Evolutionary conservation across 2,888 invertebrate genomes (phyloP), one percentile per base, ranked within the genome.

Genomic region (Ischnus inquisitorius): DNA sequence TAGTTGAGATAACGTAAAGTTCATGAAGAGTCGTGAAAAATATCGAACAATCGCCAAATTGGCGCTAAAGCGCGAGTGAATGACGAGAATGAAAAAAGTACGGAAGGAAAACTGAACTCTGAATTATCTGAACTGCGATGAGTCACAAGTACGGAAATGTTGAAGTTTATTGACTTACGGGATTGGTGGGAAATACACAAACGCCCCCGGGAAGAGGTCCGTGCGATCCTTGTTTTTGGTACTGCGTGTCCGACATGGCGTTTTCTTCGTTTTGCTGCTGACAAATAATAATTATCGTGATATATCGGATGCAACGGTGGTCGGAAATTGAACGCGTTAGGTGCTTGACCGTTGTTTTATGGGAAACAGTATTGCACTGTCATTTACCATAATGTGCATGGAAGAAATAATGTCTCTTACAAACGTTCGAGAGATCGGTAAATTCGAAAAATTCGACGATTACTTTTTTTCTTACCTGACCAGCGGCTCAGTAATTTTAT

Each of bases 161-260:
- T 60, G 28, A 51, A 41, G 68, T 72, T 62, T 62, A 88, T 72
- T 85, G 88, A 93, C 93, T 93, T 91, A 93, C 93, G 88, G 93
- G 90, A 87, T 90, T 90, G 84, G 94, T 94, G 85, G 95, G 94
- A 90, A 94, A 95, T 88, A 94, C 94, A 88, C 94, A 92, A 86
- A 94, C 94, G 87, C 94, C 94, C 85, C 94, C 94, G 84, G 94
- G 93, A 86, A 94, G 94, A 85, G 94, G 94, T 79, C 93, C 93
- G 88, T 94, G 94, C 78, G 92, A 92, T 87, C 93, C 93, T 88
- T 93, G 94, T 88, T 96, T 96, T 87, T 96, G 96, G 93, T 96
- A 96, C 92, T 96, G 96, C 95, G 95, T 96, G 92, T 97, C 96
- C 92, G 96, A 95, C 94, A 96, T 95, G 82, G 96, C 96, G 91